phyloP scores from a whole-genome alignment of 2,888 invertebrate species.

The Meiosimyza platycephala region DNA sequence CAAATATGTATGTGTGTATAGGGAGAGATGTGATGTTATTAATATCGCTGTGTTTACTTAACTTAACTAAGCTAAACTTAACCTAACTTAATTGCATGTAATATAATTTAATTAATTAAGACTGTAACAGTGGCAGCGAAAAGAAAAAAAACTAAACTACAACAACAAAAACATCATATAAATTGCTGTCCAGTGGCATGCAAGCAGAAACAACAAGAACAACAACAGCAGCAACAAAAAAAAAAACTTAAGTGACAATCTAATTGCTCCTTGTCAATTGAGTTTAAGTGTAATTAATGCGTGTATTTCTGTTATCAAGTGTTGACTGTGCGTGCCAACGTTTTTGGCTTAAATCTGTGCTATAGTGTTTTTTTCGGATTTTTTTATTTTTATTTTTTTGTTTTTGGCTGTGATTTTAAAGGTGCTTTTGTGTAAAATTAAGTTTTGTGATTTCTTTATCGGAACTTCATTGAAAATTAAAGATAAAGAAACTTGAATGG shows the following conservation, averaged over 20 bases:
- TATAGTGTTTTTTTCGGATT: background rate
- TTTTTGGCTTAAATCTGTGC: too few relatives aligned
- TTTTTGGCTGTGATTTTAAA: background rate
- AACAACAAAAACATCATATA: constrained; percentile 14
- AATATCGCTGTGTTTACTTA: constrained; percentile 10
- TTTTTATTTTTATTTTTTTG: background rate
- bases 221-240: background rate
- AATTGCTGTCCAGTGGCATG: constrained; percentile 25
- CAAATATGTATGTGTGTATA: background rate
- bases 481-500: constrained; percentile 77
- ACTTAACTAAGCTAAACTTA: constrained; percentile 36
- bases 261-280: constrained; percentile 46
- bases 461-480: background rate
- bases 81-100: constrained; percentile 34
- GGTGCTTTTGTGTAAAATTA: constrained; percentile 10
- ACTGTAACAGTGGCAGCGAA: constrained; percentile 6
- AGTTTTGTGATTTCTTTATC: background rate
- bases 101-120: constrained; percentile 60
- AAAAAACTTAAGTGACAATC: constrained; percentile 35
- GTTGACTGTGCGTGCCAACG: background rate
- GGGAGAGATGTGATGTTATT: constrained; percentile 16
- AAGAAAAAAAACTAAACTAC: constrained; percentile 1
- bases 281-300: constrained; percentile 60
- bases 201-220: background rate
- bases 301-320: constrained; percentile 2